Base-by-base conservation (phyloP, 2,113 vertebrate genomes). In the Ictalurus punctatus region DNA sequence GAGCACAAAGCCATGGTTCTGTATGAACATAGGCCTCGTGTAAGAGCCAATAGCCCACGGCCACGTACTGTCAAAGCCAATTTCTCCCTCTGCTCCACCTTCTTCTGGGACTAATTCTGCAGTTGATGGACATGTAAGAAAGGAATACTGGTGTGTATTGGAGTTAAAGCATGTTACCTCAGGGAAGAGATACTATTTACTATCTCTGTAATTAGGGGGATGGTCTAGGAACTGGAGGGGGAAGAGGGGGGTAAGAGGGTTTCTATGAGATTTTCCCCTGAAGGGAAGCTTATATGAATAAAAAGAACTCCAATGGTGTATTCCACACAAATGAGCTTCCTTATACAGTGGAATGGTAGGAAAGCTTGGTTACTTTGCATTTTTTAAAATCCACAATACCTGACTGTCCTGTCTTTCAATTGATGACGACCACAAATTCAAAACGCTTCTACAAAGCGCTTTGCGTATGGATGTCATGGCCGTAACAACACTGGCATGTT, bases 61-160 rank as follows among this genome's bases (percentile, higher is more conserved):
- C 89, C 67, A 87, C 48, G 52, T 90, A 90, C 90, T 87, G 92
- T 92, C 90, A 90, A 87, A 65, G 79, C n/a, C 17, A 14, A 83
- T 82, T 73, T 56, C 58, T 92, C 58, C 86, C 65, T 86, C 83
- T 86, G 59, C 71, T 76, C 87, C 27, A 34, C 90, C 79, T 91
- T 88, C 92, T 93, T 94, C 87, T 90, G 10, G n/a, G 86, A 88
- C 56, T 93, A 91, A 93, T 92, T 92, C 87, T 65, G 48, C 34
- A 88, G 52, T 86, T 95, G 93, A 94, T 89, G 86, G 90, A 93
- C 93, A 88, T 89, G 91, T 92, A 89, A 90, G 88, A 76, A 87
- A 90, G 90, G 86, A 79, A 90, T 91, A 81, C 52, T 8, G 10
- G 12, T 78, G 87, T 83, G 84, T 44, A 84, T 37, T 40, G 37